Base-by-base conservation (phyloP, 2,113 vertebrate genomes). In the Hyperopisus bebe region DNA sequence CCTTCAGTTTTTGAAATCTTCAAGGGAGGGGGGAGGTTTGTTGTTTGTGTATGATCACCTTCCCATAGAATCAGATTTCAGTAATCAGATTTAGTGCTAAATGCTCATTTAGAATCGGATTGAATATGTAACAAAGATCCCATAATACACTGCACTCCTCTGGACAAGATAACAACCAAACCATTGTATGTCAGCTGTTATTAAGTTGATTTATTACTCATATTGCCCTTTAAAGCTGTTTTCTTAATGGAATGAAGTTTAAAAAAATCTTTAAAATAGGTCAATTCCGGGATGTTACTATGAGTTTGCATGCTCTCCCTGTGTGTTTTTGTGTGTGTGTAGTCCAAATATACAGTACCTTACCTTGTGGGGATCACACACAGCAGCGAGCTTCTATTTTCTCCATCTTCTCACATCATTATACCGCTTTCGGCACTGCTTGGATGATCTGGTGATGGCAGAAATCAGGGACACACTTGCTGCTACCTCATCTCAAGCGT, bases 171-270 rank as follows among this genome's bases (percentile, higher is more conserved):
- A 13, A 94, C 93, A 92, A 91, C 93, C 94, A 93, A 93, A 91
- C 92, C 94, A 95, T 90, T 94, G 94, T 91, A 95, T 93, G 94
- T 93, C 93, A 95, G 94, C 91, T 90, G 90, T 85, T 82, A 94
- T 86, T 90, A 94, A 94, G 95, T 94, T 94, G 93, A 92, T 66
- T 93, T 94, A 92, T 92, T 87, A 39, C 9, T 82, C 39, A 70
- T 13, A 70, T 70, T 66, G 24, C n/a, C 58, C 27, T n/a, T 27
- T 66, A 66, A 27, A 66, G 58, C n/a, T 27, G 24, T 27, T 70
- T 70, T 70, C 9, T 31, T 31, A 70, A 70, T 13, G 62, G 11
- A 70, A 70, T 70, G 10, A 31, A 70, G 27, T 31, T 31, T 13
- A 5, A 51, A 51, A 51, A 70, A 31, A 27, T 31, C 27, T 31